These are phyloP conservation scores for Anagrus nilaparvatae DNA, from an alignment of 1,140 invertebrate species.

Conservation along the genomic window DNA sequence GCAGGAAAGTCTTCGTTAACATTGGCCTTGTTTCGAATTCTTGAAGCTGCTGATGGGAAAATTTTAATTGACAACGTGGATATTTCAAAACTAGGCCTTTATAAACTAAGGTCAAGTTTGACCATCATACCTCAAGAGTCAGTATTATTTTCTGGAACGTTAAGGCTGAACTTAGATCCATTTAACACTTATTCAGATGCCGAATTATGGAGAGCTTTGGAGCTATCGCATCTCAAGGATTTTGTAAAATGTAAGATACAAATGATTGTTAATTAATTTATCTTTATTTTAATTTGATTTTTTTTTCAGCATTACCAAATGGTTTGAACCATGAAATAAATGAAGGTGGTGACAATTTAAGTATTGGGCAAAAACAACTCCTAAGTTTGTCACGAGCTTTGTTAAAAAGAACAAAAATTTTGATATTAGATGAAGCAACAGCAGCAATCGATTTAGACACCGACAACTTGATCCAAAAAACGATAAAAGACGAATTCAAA, in stretches of 20 bases:
- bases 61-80: conserved; percentile 88
- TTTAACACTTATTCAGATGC: conserved; percentile 66
- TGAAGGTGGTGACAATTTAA: too few relatives aligned
- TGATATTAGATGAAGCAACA: conserved; percentile 89
- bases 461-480: too few relatives aligned
- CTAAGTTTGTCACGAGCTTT: conserved; percentile 80
- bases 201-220: conserved; percentile 69
- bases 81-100: conserved; percentile 77
- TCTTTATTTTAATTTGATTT: background rate
- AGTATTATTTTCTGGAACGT: too few relatives aligned
- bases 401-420: conserved; percentile 76
- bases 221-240: too few relatives aligned
- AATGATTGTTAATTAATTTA: conserved; percentile 30
- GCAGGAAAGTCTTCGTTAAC: conserved; percentile 83
- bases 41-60: conserved; percentile 69
- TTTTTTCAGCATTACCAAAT: conserved; percentile 47
- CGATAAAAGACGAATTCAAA: conserved; percentile 70
- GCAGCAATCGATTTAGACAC: conserved; percentile 87
- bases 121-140: too few relatives aligned
- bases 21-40: conserved; percentile 76
- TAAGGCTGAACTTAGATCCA: too few relatives aligned
- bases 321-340: conserved; percentile 77
- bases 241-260: conserved; percentile 64
- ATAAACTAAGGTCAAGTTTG: conserved; percentile 74
- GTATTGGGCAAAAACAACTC: conserved; percentile 80